These are phyloP conservation scores for Beaufortia kweichowensis DNA, from an alignment of 2,113 vertebrate genomes.

Conservation along the genomic window DNA sequence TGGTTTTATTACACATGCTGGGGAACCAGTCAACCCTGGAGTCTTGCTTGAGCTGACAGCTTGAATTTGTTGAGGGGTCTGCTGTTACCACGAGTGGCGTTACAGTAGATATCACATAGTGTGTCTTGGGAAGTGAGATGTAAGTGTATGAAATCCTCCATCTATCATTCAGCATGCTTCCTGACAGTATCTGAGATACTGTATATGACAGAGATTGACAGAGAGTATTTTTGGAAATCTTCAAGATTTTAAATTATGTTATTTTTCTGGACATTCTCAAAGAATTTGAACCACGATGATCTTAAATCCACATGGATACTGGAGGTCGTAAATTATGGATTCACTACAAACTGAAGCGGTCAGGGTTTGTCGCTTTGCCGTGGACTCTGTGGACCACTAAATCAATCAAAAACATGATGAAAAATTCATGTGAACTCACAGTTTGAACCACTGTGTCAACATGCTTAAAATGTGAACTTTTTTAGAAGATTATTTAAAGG, in stretches of 20 bases:
- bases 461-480: not conserved
- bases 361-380: constrained; percentile 20
- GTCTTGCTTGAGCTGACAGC: constrained; percentile 53
- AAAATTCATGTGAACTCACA: constrained; percentile 25
- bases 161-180: not conserved
- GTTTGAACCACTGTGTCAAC: constrained; percentile 26
- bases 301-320: constrained; percentile 25
- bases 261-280: not conserved
- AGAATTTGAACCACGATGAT: not conserved
- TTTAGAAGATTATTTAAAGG: not conserved
- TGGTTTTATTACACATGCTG: constrained; percentile 63
- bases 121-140: constrained; percentile 16
- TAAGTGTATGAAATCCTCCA: not conserved
- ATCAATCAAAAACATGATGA: constrained; percentile 31
- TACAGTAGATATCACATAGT: not conserved
- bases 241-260: not conserved
- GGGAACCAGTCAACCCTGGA: constrained; percentile 68
- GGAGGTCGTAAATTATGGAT: constrained; percentile 21
- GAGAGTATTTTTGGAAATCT: not conserved
- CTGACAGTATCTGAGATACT: constrained; percentile 12
- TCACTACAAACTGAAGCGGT: constrained; percentile 21
- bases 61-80: constrained; percentile 53
- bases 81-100: constrained; percentile 21
- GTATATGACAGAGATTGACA: constrained; percentile 8
- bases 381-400: constrained; percentile 12